These are phyloP conservation scores for Paralichthys olivaceus DNA, from an alignment of 2,113 vertebrate species.

Conservation along the genomic window DNA sequence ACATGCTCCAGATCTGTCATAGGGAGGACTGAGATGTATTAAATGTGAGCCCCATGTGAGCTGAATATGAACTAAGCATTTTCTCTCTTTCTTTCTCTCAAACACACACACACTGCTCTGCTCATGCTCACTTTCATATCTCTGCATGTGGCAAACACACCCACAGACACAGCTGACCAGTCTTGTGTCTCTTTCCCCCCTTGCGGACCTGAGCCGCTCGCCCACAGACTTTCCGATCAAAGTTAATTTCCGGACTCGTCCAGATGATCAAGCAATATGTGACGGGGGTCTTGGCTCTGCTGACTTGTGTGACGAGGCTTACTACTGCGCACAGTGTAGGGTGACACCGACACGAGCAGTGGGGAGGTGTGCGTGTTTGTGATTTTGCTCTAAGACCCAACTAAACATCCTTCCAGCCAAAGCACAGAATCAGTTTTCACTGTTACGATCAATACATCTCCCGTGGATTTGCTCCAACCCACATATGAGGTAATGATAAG, in stretches of 20 bases:
- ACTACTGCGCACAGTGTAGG: conserved; percentile 33
- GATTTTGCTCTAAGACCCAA: background rate
- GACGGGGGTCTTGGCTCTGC: conserved; percentile 52
- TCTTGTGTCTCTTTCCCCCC: conserved; percentile 6
- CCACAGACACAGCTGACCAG: conserved; percentile 49
- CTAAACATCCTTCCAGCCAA: background rate
- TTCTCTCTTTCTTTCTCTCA: background rate
- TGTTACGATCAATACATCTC: conserved; percentile 33
- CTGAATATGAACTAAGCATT: conserved; percentile 49
- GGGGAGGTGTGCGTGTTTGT: background rate
- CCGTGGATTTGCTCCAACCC: conserved; percentile 4
- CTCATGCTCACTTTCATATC: conserved; percentile 23
- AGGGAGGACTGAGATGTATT: conserved; percentile 43
- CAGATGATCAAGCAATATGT: conserved; percentile 49
- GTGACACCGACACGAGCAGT: conserved; percentile 29
- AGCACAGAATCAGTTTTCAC: conserved; percentile 15
- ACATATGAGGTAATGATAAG: conserved; percentile 42
- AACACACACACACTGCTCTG: conserved; percentile 24
- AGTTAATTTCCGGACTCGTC: conserved; percentile 65
- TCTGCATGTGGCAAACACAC: conserved; percentile 49
- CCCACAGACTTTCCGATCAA: conserved; percentile 47
- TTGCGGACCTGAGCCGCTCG: conserved; percentile 32
- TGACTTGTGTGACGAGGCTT: conserved; percentile 63
- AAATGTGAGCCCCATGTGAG: conserved; percentile 51
- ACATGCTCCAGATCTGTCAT: conserved; percentile 62